Conservation (phyloP, 2,888 invertebrate genomes). For the Clunio marinus region DNA sequence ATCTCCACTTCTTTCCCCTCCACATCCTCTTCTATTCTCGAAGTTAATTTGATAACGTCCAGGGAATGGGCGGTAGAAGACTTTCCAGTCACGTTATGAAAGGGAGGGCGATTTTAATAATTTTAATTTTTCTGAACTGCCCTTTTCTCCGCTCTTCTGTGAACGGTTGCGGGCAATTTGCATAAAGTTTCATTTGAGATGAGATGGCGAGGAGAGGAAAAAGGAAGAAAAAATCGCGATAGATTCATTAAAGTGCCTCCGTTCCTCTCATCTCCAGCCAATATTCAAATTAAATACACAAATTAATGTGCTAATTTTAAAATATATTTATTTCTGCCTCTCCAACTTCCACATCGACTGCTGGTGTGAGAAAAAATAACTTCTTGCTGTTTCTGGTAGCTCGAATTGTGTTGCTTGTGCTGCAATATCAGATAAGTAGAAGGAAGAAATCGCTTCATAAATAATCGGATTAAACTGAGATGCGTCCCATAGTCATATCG, state of each 20-base stretch:
- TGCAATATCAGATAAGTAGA: constrained; percentile 12
- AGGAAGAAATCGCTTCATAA: constrained; percentile 18
- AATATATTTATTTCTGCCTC: no score
- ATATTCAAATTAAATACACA: constrained; percentile 36
- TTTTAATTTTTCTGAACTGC: constrained; percentile 29
- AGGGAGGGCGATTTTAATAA: constrained; percentile 30
- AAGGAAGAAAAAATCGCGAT: constrained; percentile 23
- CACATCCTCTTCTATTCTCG: not conserved
- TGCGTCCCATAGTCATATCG: not conserved
- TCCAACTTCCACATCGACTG: not conserved
- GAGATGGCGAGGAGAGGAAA: no score
- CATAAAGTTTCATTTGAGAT: constrained; percentile 27
- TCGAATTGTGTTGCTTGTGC: not conserved
- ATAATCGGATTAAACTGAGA: constrained; percentile 30
- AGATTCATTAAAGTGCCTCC: constrained; percentile 23
- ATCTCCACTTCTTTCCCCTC: not conserved
- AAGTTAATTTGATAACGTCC: constrained; percentile 37
- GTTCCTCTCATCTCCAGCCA: not conserved
- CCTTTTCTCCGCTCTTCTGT: not conserved
- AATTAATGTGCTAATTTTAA: constrained; percentile 37
- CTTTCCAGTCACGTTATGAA: constrained; percentile 33
- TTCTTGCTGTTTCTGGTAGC: no score
- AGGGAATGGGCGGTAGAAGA: not conserved
- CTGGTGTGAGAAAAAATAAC: not conserved
- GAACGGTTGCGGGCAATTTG: constrained; percentile 14